These are phyloP conservation scores for Paelopatides confundens DNA, from an alignment of 53 echinoderm and acorn worm genomes.

Conservation along the genomic window DNA sequence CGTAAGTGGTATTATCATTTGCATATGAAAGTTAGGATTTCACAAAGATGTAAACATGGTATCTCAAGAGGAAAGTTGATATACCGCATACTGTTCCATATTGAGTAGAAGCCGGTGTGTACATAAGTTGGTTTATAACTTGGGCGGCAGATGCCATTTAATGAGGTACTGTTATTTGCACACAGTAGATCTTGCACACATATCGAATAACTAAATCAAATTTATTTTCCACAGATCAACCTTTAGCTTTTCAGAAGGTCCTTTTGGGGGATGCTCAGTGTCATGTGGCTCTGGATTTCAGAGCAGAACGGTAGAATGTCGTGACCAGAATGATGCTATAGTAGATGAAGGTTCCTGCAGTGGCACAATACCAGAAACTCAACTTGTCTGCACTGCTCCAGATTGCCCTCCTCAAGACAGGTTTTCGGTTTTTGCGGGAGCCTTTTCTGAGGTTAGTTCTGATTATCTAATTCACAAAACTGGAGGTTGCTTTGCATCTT, in stretches of 20 bases:
- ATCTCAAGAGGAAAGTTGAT: too few species aligned
- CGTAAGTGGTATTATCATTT: not conserved
- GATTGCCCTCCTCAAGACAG: not conserved
- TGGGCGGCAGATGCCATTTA: too few species aligned
- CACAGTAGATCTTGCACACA: too few species aligned
- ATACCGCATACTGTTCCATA: too few species aligned
- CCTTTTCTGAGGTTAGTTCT: not conserved
- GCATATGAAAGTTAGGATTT: too few species aligned
- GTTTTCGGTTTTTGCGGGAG: constrained; percentile 1
- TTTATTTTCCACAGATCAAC: not conserved
- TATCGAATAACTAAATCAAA: too few species aligned
- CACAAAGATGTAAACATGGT: too few species aligned
- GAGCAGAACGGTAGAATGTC: constrained; percentile 62
- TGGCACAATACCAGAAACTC: constrained; percentile 1
- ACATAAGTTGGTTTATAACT: too few species aligned
- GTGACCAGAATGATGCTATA: not conserved
- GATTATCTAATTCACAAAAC: too few species aligned
- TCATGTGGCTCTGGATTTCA: constrained; percentile 77
- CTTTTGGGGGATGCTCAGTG: constrained; percentile 57
- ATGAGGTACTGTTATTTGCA: too few species aligned
- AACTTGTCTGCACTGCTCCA: constrained; percentile 38
- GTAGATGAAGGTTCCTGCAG: constrained; percentile 51
- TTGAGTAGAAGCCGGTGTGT: too few species aligned
- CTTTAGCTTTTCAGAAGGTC: not conserved
- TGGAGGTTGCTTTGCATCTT: too few species aligned